These are phyloP conservation scores for Idris sp. DNA, from an alignment of 1,140 invertebrate species.

Conservation along the genomic window DNA sequence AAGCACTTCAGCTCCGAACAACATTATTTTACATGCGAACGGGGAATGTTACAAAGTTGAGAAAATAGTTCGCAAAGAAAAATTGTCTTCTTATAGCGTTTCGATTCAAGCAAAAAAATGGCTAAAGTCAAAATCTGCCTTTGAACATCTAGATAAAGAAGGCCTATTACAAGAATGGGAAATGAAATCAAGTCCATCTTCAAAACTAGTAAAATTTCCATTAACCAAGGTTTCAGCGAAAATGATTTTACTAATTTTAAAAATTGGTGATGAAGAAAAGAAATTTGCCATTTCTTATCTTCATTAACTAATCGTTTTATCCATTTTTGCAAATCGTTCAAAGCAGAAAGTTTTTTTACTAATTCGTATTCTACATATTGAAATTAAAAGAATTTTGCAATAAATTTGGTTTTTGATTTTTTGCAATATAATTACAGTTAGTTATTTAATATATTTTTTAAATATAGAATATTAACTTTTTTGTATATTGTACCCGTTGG, in stretches of 20 bases:
- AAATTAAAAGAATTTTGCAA: no score
- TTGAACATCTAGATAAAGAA: constrained; percentile 17
- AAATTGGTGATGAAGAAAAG: constrained; percentile 17
- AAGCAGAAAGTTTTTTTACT: no score
- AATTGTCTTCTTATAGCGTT: not conserved
- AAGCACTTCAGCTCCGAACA: constrained; percentile 27
- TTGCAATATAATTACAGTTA: no score
- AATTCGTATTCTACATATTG: no score
- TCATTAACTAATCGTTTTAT: no score
- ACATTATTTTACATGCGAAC: constrained; percentile 24
- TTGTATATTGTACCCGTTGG: no score
- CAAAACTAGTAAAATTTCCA: constrained; percentile 2
- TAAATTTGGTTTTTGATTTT: no score
- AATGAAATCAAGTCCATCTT: constrained; percentile 14
- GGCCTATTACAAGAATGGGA: constrained; percentile 24
- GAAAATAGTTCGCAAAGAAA: constrained; percentile 7
- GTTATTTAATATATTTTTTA: no score
- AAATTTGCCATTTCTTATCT: constrained; percentile 12
- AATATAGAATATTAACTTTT: no score
- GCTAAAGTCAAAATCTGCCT: constrained; percentile 16
- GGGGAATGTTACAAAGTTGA: constrained; percentile 19
- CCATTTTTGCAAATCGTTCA: no score
- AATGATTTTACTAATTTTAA: constrained; percentile 8
- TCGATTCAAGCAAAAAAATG: constrained; percentile 16
- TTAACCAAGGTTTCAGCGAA: constrained; percentile 7